Evolutionary conservation across 2,113 vertebrate species (phyloP), one percentile per base, ranked within the genome.

Genomic region (Calyptommatus sinebrachiatus): DNA sequence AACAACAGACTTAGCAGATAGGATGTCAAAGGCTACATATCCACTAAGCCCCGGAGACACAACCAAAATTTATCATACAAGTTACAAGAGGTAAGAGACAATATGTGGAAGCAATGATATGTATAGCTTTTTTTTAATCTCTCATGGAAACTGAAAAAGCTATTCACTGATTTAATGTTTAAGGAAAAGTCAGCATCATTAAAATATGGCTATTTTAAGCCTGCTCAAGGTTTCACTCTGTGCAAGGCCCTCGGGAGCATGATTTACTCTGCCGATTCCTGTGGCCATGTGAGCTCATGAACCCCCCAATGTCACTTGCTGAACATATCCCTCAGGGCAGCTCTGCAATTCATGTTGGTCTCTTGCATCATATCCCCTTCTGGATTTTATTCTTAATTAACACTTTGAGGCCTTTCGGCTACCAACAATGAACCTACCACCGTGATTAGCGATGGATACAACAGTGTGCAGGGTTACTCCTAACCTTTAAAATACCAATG

Each of bases 321-420:
- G 78, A n/a, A 14, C 70, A 74, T 68, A 62, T 80, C 87, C 82
- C 81, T 85, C 4, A 0, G 65, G 69, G 82, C 74, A 79, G 68
- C 46, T 60, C 21, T 76, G 22, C 24, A 87, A 80, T 81, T 41
- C 78, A 53, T 12, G 68, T 31, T 48, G n/a, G 77, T 68, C 74
- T 87, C 45, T 79, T 92, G 28, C 66, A 90, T 67, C 83, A 90
- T 71, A 29, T 20, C 66, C 26, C 80, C 86, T 82, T 83, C 14
- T 72, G 80, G 22, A 89, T 85, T 85, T 71, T 48, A 71, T 28
- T 85, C 79, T 88, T 91, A 86, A 90, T 89, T 88, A 89, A 85
- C 63, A 79, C 74, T 68, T 86, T 53, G 71, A 85, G 41, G 75
- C 79, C 80, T 78, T 88, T 75, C 68, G 84, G 60, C 29, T 76